Evolutionary conservation across 2,888 invertebrate genomes (phyloP).

Genomic region (Epinotia brunnichana): DNA sequence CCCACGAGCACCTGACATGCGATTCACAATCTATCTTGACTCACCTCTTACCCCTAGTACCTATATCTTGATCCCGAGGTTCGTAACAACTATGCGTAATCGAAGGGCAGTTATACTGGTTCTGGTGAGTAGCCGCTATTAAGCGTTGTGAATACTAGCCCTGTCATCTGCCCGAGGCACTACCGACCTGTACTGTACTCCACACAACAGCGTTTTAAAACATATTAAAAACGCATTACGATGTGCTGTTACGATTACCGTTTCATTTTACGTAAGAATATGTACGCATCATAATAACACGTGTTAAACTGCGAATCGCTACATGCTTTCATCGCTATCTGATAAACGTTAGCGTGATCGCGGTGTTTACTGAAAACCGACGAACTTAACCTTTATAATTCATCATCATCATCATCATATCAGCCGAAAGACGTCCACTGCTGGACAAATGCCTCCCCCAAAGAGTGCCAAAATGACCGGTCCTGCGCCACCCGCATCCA

Average conservation of each 20-base stretch:
- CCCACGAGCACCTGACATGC: constrained; percentile 15
- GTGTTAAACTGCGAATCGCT: constrained; percentile 17
- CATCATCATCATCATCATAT: too few species aligned
- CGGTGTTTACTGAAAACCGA: neutral
- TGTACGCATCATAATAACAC: constrained; percentile 22
- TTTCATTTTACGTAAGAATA: constrained; percentile 37
- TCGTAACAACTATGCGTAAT: constrained; percentile 1
- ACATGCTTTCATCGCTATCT: constrained; percentile 6
- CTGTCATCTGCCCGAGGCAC: constrained; percentile 16
- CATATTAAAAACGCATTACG: constrained; percentile 42
- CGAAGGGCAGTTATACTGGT: neutral
- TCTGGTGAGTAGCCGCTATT: neutral
- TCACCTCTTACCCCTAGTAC: neutral
- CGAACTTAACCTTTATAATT: neutral
- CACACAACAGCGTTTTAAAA: constrained; percentile 33
- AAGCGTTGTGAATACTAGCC: neutral
- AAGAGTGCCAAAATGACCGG: too few species aligned
- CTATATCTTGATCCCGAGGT: neutral
- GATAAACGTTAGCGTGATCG: neutral
- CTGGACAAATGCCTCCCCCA: too few species aligned
- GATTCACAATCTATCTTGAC: neutral
- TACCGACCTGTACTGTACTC: neutral
- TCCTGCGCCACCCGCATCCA: too few species aligned
- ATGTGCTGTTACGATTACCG: constrained; percentile 32
- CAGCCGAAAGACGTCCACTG: too few species aligned